Evolutionary conservation across 2,888 invertebrate species (phyloP), one percentile per base, ranked within the genome.

Genomic region (Hecatera dysodea): DNA sequence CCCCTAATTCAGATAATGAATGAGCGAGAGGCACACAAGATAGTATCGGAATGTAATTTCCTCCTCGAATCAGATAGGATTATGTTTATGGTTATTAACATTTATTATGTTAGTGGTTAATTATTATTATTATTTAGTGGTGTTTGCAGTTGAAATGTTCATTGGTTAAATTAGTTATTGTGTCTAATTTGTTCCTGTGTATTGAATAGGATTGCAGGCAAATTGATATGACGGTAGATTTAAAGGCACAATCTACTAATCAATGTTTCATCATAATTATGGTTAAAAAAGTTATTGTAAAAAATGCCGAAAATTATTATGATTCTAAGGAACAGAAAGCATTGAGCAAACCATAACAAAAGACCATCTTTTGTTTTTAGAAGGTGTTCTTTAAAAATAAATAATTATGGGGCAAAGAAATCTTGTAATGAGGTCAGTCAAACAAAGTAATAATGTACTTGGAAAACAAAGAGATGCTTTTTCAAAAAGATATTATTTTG

Each of bases 1-100:
- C 89, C 89, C 88, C 89, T 91, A 90, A 89, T 86, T 87, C 24
- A 68, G 87, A 89, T 91, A 93, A 91, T 90, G 83, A 89, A 92
- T 89, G 90, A 82, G 89, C 85, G 86, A 83, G 44, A 19, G 19
- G 44, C 87, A 85, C 80, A 44, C 55, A 64, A 88, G 90, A 91
- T 90, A 88, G 86, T 87, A 91, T 90, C 90, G 74, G 67, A 84
- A 86, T 83, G 88, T 89, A 90, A 91, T 91, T 89, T 88, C 88
- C 87, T 78, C 65, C 81, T 78, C 78, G 81, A 76, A 85, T 86
- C 74, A 76, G 82, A 84, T 86, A 64, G 69, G 44, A 77, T 78
- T 72, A 67, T 70, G 59, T 75, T 65, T 73, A 81, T 59, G 36
- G 59, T 67, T 75, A 85, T 80, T 82, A 84, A 81, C 80, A 80